Conservation (phyloP, 2,113 vertebrate genomes). For the Cyprinodon tularosa region DNA sequence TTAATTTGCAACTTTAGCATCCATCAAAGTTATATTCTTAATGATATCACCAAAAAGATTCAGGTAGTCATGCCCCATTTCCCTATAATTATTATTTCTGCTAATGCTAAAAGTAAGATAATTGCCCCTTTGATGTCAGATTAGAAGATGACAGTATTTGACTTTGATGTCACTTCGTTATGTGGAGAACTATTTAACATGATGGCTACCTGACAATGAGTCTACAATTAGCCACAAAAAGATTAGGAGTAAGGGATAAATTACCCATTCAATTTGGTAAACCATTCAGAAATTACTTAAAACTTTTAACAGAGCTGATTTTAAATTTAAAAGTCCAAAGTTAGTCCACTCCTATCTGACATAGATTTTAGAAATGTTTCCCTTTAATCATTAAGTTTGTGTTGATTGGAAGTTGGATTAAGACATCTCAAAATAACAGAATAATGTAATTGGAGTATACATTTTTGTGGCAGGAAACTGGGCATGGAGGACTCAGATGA, state of each 20-base stretch:
- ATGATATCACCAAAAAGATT: not conserved
- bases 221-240: not conserved
- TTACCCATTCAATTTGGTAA: not conserved
- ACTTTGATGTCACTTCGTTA: not conserved
- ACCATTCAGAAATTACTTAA: not conserved
- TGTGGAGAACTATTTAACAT: not conserved
- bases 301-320: not conserved
- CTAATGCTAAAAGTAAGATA: not conserved
- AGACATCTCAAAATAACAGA: not conserved
- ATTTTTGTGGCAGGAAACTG: too few relatives aligned
- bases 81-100: slow-evolving; percentile 8
- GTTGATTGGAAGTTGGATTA: not conserved
- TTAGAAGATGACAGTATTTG: not conserved
- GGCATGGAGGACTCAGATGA: too few relatives aligned
- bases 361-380: not conserved
- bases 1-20: not conserved
- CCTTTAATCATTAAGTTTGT: not conserved
- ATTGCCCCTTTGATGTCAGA: slow-evolving; percentile 5
- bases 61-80: slow-evolving; percentile 1
- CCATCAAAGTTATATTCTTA: not conserved
- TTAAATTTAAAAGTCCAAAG: not conserved
- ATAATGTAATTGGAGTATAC: too few relatives aligned
- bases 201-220: not conserved
- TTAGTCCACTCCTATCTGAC: not conserved
- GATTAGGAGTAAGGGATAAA: not conserved